Base-by-base conservation (phyloP, 2,888 invertebrate species). In the Holacanthella duospinosa region DNA sequence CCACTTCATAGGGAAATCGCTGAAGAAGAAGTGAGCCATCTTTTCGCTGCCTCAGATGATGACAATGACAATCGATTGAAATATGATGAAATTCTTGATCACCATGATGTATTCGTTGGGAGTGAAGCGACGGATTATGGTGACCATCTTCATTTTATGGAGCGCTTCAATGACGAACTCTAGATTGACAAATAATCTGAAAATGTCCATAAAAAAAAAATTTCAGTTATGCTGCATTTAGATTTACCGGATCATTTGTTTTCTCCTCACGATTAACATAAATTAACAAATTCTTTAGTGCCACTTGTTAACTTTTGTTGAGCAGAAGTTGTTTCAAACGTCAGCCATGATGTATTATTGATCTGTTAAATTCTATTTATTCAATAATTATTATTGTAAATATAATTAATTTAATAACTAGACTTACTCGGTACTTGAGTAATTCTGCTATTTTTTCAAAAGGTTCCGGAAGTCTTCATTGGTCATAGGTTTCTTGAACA, bases 101-200 rank as follows among this genome's bases (percentile, higher is more conserved):
- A 93, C 76, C 87, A 93, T 77, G 87, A 90, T 69, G 83, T 85
- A 60, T 95, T 95, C 80, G 94, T 94, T 2, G 93, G 94, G 60
- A 91, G 91, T 75, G 93, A 94, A 79, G 92, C 87, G 4, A 89
- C 92, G 0, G 89, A 90, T 79, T 89, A 88, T 78, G 92, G 90
- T 19, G 86, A 88, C 75, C 89, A 91, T 76, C 80, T 91, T 65
- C 84, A 88, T 73, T 87, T 88, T 68, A 86, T 89, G 60, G 86
- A 88, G 74, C 81, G 82, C 66, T 87, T 90, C 74, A 80, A 83
- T 63, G 93, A 93, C 75, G 93, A 93, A 77, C 83, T 93, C 69
- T 89, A 80, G 82, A 70, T 21, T 21, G 19, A 21, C 21, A 48
- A 48, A 48, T 48, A 9, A n/a, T 21, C 48, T 48, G 48, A 48